Conservation (phyloP, 53 echinoderm and acorn worm species). For the Henricia sp. region DNA sequence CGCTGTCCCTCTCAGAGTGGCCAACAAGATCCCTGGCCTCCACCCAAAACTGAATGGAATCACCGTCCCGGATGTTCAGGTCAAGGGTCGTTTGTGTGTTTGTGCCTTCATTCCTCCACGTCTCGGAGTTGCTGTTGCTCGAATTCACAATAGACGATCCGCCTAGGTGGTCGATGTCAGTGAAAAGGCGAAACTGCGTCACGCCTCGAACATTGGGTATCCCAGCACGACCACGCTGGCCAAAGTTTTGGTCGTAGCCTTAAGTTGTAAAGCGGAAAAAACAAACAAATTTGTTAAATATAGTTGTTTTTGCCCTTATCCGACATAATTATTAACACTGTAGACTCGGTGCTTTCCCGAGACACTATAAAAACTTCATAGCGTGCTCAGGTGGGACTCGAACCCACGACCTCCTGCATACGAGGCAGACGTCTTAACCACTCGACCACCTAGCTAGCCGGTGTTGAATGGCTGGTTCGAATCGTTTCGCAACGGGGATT, state of each 20-base stretch:
- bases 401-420: no score
- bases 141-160: slow-evolving; percentile 10
- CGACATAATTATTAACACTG: no score
- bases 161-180: slow-evolving; percentile 55
- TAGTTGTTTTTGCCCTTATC: no score
- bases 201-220: slow-evolving; percentile 49
- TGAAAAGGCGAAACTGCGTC: slow-evolving; percentile 39
- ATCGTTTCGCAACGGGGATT: no score
- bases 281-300: neutral
- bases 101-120: slow-evolving; percentile 38
- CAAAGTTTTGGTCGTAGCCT: slow-evolving; percentile 61
- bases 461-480: no score
- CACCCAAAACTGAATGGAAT: slow-evolving; percentile 63
- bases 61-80: slow-evolving; percentile 49
- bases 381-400: no score
- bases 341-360: no score
- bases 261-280: neutral
- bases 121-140: slow-evolving; percentile 4
- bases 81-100: slow-evolving; percentile 44
- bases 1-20: slow-evolving; percentile 26
- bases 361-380: no score
- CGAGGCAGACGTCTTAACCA: no score
- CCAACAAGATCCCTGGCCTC: slow-evolving; percentile 51
- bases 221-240: slow-evolving; percentile 39
- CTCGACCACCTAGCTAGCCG: no score